Evolutionary conservation across 1,140 invertebrate genomes (phyloP).

Genomic region (Temnothorax curvispinosus): DNA sequence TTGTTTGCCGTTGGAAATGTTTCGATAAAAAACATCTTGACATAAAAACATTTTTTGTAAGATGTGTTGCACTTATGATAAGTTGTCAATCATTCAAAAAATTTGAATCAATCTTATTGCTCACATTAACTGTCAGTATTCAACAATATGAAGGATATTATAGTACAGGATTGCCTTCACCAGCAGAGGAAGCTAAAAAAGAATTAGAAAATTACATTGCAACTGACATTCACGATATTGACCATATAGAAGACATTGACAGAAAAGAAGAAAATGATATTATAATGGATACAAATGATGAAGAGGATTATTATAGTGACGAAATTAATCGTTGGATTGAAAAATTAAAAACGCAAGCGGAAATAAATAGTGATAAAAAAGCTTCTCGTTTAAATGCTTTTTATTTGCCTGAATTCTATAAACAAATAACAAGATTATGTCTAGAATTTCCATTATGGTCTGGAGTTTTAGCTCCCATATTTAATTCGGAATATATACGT

Average conservation of each 20-base stretch:
- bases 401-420: not conserved
- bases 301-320: not conserved
- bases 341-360: not conserved
- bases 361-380: slow-evolving; percentile 15
- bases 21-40: slow-evolving; percentile 8
- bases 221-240: not conserved
- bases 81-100: not conserved
- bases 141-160: slow-evolving; percentile 22
- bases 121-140: slow-evolving; percentile 14
- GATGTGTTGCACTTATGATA: slow-evolving; percentile 3
- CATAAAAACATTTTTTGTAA: slow-evolving; percentile 2
- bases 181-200: not conserved
- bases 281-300: not conserved
- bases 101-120: slow-evolving; percentile 8
- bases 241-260: not conserved
- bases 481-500: slow-evolving; percentile 4
- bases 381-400: slow-evolving; percentile 28
- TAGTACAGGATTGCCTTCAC: not conserved
- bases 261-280: not conserved
- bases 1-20: slow-evolving; percentile 12
- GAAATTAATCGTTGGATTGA: not conserved
- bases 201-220: not conserved
- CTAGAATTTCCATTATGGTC: slow-evolving; percentile 4
- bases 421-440: slow-evolving; percentile 12
- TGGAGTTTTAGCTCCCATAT: not conserved